Base-by-base conservation (phyloP, 2,797 vertebrate genomes). In the Spheniscus humboldti region DNA sequence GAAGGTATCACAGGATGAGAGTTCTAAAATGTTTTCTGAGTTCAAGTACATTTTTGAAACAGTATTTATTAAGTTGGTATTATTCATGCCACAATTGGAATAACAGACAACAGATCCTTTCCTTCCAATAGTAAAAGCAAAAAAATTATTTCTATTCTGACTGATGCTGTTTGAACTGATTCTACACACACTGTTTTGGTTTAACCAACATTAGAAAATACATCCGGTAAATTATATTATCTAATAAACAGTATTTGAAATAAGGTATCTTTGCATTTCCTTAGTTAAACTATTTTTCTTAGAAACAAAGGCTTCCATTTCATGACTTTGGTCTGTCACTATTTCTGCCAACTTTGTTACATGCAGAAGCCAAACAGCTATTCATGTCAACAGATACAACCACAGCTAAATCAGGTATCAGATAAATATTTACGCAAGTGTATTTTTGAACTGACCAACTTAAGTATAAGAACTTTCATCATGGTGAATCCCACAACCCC, bases 391-490 rank as follows among this genome's bases (percentile, higher is more conserved):
- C 19, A 94, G 89, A 87, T 16, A 91, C 5, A 83, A 94, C 76
- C 78, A 72, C 86, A 94, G 81, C 84, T 96, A 94, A 97, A 92
- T 62, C 59, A 85, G 76, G 53, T 73, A 79, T 74, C 45, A 87
- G 30, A 48, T 39, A 97, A 95, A 63, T 55, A 95, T 84, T 92
- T 88, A 96, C 47, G 31, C 20, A 50, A 0, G 13, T 53, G 62
- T 47, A 92, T 43, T 96, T 94, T 0, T 93, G 55, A 96, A 74
- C 50, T 56, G 57, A 52, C 52, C 57, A 92, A 64, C 57, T 64
- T 18, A 66, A 83, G 69, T 62, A 64, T 10, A 86, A 91, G 84
- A 77, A 71, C 39, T 94, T 67, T 53, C 56, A 45, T 39, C 28
- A 9, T 2, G 4, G 73, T 63, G 74, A 86, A 71, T 52, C 43